Evolutionary conservation across 1,140 invertebrate species (phyloP).

Genomic region (Octopus sinensis): DNA sequence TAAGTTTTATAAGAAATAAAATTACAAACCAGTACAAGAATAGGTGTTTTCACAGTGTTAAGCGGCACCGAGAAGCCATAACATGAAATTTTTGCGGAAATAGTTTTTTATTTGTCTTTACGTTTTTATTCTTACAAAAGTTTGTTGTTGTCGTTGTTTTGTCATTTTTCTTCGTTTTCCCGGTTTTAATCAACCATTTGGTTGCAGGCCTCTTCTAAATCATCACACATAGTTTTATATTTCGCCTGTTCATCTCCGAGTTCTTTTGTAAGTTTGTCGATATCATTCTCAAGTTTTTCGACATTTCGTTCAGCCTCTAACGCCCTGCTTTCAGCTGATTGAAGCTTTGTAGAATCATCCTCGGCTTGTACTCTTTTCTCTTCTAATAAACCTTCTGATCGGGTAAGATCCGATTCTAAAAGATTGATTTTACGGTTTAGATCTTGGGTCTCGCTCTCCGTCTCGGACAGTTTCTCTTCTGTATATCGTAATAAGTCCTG

Average conservation of each 20-base stretch:
- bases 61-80: too few relatives aligned
- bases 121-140: too few relatives aligned
- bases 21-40: too few relatives aligned
- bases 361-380: slow-evolving; percentile 18
- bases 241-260: slow-evolving; percentile 22
- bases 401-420: slow-evolving; percentile 18
- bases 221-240: not conserved
- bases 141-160: too few relatives aligned
- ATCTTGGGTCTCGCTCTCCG: slow-evolving; percentile 19
- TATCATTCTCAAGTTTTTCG: slow-evolving; percentile 13
- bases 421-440: slow-evolving; percentile 15
- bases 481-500: not conserved
- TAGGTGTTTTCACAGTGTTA: too few relatives aligned
- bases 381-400: slow-evolving; percentile 18
- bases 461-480: slow-evolving; percentile 15
- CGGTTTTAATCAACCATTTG: too few relatives aligned
- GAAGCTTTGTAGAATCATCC: slow-evolving; percentile 16
- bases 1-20: too few relatives aligned
- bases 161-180: too few relatives aligned
- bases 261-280: slow-evolving; percentile 16
- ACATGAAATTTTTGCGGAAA: too few relatives aligned
- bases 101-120: too few relatives aligned
- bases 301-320: slow-evolving; percentile 19
- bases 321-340: slow-evolving; percentile 21
- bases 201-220: not conserved